A percentile compares a stretch with the other conserved stretches of the same genome.
Conservation (phyloP, 2,113 vertebrate species). For the Strix aluco region DNA sequence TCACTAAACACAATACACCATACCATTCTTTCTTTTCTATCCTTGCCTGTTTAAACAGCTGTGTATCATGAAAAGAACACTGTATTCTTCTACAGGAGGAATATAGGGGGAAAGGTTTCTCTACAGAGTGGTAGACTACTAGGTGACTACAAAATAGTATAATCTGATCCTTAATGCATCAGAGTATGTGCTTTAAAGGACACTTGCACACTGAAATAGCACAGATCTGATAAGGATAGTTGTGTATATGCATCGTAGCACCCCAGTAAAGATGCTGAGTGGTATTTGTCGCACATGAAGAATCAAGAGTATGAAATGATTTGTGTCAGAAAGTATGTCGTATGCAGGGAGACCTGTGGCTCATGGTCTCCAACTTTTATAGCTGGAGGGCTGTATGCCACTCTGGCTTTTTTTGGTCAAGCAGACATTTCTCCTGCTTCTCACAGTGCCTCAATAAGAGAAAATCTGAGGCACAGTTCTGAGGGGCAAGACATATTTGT, state of each 20-base stretch:
- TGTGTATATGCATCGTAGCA: background rate
- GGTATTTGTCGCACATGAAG: background rate
- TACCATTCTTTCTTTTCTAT: background rate
- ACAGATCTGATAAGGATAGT: background rate
- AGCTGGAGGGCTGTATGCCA: background rate
- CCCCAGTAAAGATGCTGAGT: background rate
- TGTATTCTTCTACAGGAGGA: background rate
- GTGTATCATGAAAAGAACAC: background rate
- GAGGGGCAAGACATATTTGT: background rate
- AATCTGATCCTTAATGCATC: background rate
- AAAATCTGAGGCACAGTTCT: background rate
- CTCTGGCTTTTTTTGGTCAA: background rate
- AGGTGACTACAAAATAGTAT: background rate
- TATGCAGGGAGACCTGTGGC: background rate
- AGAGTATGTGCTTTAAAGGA: background rate
- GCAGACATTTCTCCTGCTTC: background rate
- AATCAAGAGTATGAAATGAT: background rate
- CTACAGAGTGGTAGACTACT: background rate
- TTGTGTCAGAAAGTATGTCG: background rate
- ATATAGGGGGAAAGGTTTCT: background rate
- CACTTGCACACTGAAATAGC: background rate
- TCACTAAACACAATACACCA: background rate
- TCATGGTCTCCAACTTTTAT: background rate
- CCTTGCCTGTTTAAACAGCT: background rate
- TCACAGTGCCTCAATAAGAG: background rate